Conservation (phyloP, 2,113 vertebrate species). For the Plecturocebus donacophilus region DNA sequence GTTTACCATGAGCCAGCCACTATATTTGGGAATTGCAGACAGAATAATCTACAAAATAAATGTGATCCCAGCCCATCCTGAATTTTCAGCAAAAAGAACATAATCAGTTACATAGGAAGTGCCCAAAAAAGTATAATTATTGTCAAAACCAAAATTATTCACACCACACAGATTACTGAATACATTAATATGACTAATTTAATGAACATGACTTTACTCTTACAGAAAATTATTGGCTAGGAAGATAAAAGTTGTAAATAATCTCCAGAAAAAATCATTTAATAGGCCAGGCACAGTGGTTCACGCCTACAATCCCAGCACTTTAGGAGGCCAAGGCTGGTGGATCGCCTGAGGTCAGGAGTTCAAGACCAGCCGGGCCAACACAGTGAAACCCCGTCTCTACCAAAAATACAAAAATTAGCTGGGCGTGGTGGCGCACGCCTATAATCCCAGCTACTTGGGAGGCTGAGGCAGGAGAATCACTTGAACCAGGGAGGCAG, state of each 20-base stretch:
- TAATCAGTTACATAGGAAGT: neutral
- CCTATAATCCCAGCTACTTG: no score
- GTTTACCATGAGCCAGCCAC: neutral
- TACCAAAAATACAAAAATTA: no score
- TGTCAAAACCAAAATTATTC: conserved; percentile 14
- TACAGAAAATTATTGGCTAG: conserved; percentile 29
- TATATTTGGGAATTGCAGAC: neutral
- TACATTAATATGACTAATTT: neutral
- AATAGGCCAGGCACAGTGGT: neutral
- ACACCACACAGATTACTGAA: neutral
- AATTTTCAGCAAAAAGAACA: conserved; percentile 1
- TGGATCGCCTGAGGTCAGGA: no score
- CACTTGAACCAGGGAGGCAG: no score
- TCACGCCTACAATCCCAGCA: no score
- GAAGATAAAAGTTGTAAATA: conserved; percentile 2
- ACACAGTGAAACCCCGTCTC: no score
- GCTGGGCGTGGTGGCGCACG: no score
- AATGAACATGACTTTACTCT: neutral
- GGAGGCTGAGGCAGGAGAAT: no score
- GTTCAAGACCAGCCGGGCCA: no score
- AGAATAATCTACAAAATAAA: conserved; percentile 23
- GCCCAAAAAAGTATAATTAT: conserved; percentile 21
- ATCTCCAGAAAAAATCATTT: neutral
- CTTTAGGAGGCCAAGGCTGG: no score
- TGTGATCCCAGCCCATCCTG: neutral